Evolutionary conservation across 92 coral and sea anemone species (phyloP).

Genomic region (Zoanthus gigantus): DNA sequence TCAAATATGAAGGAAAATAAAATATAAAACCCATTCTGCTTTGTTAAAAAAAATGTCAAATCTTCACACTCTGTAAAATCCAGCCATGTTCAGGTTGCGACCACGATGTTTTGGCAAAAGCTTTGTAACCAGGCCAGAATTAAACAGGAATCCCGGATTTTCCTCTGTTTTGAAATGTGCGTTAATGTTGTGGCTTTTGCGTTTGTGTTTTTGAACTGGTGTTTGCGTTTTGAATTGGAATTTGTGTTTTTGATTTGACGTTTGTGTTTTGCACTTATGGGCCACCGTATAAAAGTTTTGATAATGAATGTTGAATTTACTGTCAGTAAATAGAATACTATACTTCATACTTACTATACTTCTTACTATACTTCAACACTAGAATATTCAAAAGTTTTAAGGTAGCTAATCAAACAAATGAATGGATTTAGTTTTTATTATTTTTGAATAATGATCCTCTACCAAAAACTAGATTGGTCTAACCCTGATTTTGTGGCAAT

Average conservation of each 20-base stretch:
- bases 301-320: no score
- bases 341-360: no score
- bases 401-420: no score
- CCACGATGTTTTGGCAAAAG: neutral
- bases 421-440: no score
- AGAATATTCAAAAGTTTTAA: no score
- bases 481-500: no score
- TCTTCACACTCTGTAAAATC: constrained; percentile 12
- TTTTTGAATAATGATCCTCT: no score
- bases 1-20: neutral
- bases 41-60: neutral
- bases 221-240: neutral
- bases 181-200: neutral
- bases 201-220: neutral
- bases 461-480: no score
- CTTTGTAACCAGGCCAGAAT: neutral
- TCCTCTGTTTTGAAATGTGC: neutral
- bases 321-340: no score
- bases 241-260: neutral
- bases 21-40: neutral
- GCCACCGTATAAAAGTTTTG: neutral
- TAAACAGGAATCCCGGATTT: neutral
- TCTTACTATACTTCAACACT: no score
- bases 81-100: neutral
- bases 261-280: neutral